Percentiles rank a stretch among this genome's conserved stretches.
phyloP scores from a whole-genome alignment of 2,797 vertebrate genomes.

The Percopsis omiscomaycus region DNA sequence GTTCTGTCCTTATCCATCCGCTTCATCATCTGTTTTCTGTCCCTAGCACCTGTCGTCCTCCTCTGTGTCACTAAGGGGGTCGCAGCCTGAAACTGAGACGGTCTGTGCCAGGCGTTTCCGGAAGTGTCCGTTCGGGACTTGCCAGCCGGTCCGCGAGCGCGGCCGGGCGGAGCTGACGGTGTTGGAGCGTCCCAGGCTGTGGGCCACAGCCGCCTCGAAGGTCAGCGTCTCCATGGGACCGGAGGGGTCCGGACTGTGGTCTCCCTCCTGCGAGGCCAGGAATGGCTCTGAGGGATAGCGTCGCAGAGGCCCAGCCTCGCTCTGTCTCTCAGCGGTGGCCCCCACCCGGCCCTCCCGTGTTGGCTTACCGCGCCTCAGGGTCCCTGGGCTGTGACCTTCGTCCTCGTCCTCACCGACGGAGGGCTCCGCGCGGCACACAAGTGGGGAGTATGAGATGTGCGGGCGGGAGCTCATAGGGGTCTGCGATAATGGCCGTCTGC shows the following conservation, averaged over 20 bases:
- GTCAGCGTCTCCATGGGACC: conserved; percentile 92
- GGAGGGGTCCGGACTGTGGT: conserved; percentile 91
- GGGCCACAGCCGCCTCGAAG: conserved; percentile 95
- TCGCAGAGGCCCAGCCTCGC: conserved; percentile 72
- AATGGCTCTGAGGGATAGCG: conserved; percentile 96
- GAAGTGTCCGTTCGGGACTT: conserved; percentile 97
- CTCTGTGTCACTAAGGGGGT: conserved; percentile 93
- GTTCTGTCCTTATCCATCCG: background rate
- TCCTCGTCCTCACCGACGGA: conserved; percentile 74
- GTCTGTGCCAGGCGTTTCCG: conserved; percentile 89
- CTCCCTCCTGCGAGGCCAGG: conserved; percentile 89
- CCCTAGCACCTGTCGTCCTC: conserved; percentile 94
- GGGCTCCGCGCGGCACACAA: conserved; percentile 83
- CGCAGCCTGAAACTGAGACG: conserved; percentile 82
- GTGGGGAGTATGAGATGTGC: conserved; percentile 91
- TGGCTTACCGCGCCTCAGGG: conserved; percentile 71
- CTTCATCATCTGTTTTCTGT: conserved; percentile 16
- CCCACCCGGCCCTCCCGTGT: conserved; percentile 68
- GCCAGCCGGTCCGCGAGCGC: conserved; percentile 89
- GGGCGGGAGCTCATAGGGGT: conserved; percentile 88
- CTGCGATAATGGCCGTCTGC: conserved; percentile 86
- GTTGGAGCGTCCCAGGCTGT: conserved; percentile 93
- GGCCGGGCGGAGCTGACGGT: conserved; percentile 88
- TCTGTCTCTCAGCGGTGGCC: conserved; percentile 62
- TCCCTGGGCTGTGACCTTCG: conserved; percentile 75